These are phyloP conservation scores for Bufotes viridis DNA, from an alignment of 2,797 vertebrate genomes.

Conservation along the genomic window DNA sequence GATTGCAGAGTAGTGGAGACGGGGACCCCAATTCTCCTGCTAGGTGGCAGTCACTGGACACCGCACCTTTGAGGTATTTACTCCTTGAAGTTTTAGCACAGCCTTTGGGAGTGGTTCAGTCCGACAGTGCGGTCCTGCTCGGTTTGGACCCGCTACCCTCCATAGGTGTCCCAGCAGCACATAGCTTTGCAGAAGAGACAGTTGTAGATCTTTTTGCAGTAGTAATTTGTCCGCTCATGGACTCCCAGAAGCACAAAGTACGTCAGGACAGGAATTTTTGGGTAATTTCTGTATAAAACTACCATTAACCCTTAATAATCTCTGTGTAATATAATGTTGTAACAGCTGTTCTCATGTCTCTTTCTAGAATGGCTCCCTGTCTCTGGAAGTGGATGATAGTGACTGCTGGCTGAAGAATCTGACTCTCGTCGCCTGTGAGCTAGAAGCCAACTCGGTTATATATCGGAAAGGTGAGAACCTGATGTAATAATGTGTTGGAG, in stretches of 20 bases:
- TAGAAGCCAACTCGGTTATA: constrained; percentile 81
- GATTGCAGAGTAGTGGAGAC: too few relatives aligned
- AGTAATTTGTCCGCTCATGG: background rate
- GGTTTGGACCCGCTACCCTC: too few relatives aligned
- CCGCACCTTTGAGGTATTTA: too few relatives aligned
- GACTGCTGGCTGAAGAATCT: constrained; percentile 86
- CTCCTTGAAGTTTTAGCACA: too few relatives aligned
- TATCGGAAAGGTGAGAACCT: constrained; percentile 84
- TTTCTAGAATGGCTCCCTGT: constrained; percentile 71
- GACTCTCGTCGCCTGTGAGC: constrained; percentile 74
- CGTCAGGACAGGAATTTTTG: background rate
- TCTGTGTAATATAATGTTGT: background rate
- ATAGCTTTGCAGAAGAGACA: background rate
- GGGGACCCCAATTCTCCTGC: too few relatives aligned
- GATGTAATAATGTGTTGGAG: background rate
- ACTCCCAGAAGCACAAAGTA: too few relatives aligned
- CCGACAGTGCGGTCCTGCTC: too few relatives aligned
- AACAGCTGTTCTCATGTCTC: background rate
- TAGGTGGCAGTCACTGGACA: too few relatives aligned
- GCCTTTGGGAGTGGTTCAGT: too few relatives aligned
- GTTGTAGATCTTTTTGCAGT: background rate
- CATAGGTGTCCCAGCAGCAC: background rate
- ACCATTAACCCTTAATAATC: background rate
- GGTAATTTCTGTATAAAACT: background rate
- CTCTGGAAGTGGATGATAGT: constrained; percentile 81